A percentile compares a stretch with the other conserved stretches of the same genome.
Conservation (phyloP, 2,113 vertebrate genomes). For the Prolemur simus region DNA sequence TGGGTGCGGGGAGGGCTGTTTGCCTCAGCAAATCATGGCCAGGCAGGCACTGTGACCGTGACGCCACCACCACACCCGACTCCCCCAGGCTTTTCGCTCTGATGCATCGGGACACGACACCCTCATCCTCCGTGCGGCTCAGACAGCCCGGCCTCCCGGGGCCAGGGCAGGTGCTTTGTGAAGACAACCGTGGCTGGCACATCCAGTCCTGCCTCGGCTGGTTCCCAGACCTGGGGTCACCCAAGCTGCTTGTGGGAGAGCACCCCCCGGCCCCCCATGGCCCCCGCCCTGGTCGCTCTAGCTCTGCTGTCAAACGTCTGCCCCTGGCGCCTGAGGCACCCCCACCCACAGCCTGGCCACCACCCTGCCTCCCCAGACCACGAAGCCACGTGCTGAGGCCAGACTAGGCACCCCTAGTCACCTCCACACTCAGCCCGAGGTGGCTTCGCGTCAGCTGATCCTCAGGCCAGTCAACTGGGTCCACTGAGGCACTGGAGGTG, state of each 20-base stretch:
- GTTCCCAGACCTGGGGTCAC: not conserved
- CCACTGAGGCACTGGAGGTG: not conserved
- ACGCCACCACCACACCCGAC: rapidly evolving
- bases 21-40: too few relatives aligned
- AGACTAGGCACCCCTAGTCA: not conserved
- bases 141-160: not conserved
- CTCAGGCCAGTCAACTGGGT: not conserved
- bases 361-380: not conserved
- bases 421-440: not conserved
- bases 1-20: rapidly evolving
- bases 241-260: too few relatives aligned
- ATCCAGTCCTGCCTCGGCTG: rapidly evolving
- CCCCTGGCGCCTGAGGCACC: not conserved
- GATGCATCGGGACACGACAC: not conserved
- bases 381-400: rapidly evolving
- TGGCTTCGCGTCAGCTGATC: too few relatives aligned
- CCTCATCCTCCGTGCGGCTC: not conserved
- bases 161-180: not conserved
- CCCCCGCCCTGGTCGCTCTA: not conserved
- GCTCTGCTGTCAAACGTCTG: too few relatives aligned
- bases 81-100: not conserved
- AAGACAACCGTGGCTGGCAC: rapidly evolving
- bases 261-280: not conserved
- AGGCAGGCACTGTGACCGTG: not conserved
- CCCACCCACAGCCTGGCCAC: not conserved